Evolutionary conservation across 2,888 invertebrate species (phyloP), one percentile per base, ranked within the genome.

Genomic region (Liposcelis brunnea): DNA sequence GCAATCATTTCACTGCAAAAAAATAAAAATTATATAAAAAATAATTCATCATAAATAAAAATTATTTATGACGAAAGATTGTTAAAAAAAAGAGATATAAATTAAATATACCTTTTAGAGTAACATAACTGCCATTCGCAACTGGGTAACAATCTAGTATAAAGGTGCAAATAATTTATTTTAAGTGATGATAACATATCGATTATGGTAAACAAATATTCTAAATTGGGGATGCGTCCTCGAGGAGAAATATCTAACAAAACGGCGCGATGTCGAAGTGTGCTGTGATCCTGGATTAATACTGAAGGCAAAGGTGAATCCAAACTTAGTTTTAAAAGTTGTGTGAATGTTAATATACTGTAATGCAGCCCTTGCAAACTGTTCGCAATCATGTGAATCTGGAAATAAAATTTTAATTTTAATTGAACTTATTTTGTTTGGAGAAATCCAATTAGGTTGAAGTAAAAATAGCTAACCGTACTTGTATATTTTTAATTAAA

Each of bases 281-380:
- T 63, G 2, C 75, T 74, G 53, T 67, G 66, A 53, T 76, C 76
- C 49, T 71, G 68, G 47, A 74, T 71, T 31, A 68, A 56, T 37
- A 68, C 59, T 10, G 67, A 60, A 7, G 56, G 53, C 21, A 60
- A 52, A 4, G 61, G 58, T 3, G 53, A 51, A 49, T 53, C 57
- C 49, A 61, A 61, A 54, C 65, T 68, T 44, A 72, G 55, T 35
- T 64, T 60, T 33, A 73, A 56, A 49, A 73, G 62, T 55, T 74
- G 74, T 4, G 68, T 61, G 40, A 73, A 61, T 1, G 73, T 73
- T 35, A 66, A 66, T 38, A 72, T 63, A 2, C 70, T 74, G 56
- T 71, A 70, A 54, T 71, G 69, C 14, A 75, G 57, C 16, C 72
- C 72, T 31, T 64, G 59, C 35, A 70, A 56, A 56, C 71, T 71